phyloP scores from a whole-genome alignment of 2,113 vertebrate species.

The Capreolus pygargus region DNA sequence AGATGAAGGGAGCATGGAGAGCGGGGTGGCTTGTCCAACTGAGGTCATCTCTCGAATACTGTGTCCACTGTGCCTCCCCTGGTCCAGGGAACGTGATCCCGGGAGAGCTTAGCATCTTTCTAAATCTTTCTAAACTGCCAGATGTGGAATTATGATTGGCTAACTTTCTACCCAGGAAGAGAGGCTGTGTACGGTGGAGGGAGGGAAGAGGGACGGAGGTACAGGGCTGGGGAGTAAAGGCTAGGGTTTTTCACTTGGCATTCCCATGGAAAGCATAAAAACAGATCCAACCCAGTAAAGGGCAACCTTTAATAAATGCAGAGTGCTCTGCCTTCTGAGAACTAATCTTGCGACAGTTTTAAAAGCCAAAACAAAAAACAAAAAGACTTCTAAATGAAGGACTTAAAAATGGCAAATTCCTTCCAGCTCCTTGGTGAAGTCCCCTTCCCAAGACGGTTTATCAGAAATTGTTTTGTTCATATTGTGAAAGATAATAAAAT shows the following conservation, averaged over 20 bases:
- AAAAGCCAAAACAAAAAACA: slow-evolving; percentile 1
- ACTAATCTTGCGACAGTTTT: background rate
- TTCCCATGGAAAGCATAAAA: background rate
- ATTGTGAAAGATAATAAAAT: background rate
- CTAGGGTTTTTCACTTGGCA: background rate
- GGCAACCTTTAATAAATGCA: background rate
- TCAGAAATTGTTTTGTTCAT: background rate
- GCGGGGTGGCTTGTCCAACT: background rate
- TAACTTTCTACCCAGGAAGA: background rate
- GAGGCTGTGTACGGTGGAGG: background rate
- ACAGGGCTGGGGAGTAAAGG: background rate
- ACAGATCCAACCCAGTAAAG: background rate
- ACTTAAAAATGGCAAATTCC: slow-evolving; percentile 1
- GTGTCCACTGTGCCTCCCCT: fast-evolving
- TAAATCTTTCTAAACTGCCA: slow-evolving; percentile 2
- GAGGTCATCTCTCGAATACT: background rate
- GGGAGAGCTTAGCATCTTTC: background rate
- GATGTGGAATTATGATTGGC: background rate
- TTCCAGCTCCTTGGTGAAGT: background rate
- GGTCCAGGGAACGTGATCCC: background rate
- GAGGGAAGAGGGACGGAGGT: fast-evolving
- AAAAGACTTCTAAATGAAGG: background rate
- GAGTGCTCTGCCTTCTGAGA: background rate
- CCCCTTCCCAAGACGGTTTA: background rate
- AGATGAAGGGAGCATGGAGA: background rate